Conservation (phyloP, 2,888 invertebrate species). For the Odontocolon sp. region DNA sequence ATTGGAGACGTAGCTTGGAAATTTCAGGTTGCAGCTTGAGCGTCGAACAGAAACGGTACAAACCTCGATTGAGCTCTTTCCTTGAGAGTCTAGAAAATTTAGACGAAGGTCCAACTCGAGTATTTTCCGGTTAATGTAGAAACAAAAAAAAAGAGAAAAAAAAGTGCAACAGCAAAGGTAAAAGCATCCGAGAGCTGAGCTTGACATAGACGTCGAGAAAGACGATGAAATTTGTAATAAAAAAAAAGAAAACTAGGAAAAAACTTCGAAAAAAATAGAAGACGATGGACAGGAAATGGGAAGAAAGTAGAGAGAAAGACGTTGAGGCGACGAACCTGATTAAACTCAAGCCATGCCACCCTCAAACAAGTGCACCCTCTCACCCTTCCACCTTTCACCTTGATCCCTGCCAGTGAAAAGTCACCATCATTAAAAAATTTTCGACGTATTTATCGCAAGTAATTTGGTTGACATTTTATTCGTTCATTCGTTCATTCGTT, state of each 20-base stretch:
- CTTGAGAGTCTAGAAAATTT: conserved; percentile 3
- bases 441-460: too few relatives aligned
- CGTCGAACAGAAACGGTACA: background rate
- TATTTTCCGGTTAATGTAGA: conserved; percentile 6
- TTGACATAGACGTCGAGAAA: background rate
- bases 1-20: conserved; percentile 47
- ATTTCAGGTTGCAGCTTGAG: conserved; percentile 11
- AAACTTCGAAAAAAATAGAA: background rate
- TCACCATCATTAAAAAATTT: too few relatives aligned
- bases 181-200: background rate
- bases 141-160: background rate
- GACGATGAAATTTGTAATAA: background rate
- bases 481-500: too few relatives aligned
- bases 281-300: conserved; percentile 12
- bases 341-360: conserved; percentile 24
- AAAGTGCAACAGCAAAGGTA: background rate
- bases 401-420: too few relatives aligned
- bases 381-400: too few relatives aligned
- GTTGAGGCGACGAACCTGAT: conserved; percentile 23
- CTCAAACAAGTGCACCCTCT: too few relatives aligned
- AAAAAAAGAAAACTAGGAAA: background rate
- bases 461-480: too few relatives aligned
- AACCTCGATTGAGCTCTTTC: background rate
- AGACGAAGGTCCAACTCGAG: background rate
- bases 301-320: conserved; percentile 12